Percentiles rank a stretch among this genome's conserved stretches.
These are phyloP conservation scores for Albula glossodonta DNA, from an alignment of 2,113 vertebrate genomes.

Conservation along the genomic window DNA sequence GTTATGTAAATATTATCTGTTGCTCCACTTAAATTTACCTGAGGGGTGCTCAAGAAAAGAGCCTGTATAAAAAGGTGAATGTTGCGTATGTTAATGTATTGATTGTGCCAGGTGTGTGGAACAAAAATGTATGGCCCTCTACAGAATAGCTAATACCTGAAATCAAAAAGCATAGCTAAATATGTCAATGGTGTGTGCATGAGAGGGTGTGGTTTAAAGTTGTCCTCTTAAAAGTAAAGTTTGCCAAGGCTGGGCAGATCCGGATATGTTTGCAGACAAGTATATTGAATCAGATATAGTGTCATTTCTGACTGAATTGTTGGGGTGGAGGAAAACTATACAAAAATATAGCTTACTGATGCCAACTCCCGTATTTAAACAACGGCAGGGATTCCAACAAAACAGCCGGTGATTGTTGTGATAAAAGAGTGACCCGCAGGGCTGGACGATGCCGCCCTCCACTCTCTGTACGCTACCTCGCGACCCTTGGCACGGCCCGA, in stretches of 20 bases:
- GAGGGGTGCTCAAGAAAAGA: too few relatives aligned
- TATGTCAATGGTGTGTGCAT: background rate
- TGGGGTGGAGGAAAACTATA: background rate
- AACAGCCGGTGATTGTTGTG: conserved; percentile 65
- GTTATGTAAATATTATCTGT: too few relatives aligned
- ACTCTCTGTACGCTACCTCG: conserved; percentile 68
- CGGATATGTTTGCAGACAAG: background rate
- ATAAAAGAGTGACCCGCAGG: conserved; percentile 56
- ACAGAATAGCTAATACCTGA: too few relatives aligned
- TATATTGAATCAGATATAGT: background rate
- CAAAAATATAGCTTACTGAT: conserved; percentile 14
- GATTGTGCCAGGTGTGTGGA: too few relatives aligned
- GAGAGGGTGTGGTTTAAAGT: background rate
- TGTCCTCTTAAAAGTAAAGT: background rate
- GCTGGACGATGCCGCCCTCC: conserved; percentile 63
- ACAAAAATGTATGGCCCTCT: too few relatives aligned
- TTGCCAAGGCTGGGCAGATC: background rate
- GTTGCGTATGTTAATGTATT: too few relatives aligned
- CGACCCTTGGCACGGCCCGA: conserved; percentile 72
- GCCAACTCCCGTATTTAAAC: conserved; percentile 36
- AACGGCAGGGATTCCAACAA: conserved; percentile 59
- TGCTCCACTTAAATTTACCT: too few relatives aligned
- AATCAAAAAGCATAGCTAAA: too few relatives aligned
- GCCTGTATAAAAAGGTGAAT: too few relatives aligned
- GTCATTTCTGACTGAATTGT: background rate